Evolutionary conservation across 2,888 invertebrate species (phyloP).

Genomic region (Troides helena): DNA sequence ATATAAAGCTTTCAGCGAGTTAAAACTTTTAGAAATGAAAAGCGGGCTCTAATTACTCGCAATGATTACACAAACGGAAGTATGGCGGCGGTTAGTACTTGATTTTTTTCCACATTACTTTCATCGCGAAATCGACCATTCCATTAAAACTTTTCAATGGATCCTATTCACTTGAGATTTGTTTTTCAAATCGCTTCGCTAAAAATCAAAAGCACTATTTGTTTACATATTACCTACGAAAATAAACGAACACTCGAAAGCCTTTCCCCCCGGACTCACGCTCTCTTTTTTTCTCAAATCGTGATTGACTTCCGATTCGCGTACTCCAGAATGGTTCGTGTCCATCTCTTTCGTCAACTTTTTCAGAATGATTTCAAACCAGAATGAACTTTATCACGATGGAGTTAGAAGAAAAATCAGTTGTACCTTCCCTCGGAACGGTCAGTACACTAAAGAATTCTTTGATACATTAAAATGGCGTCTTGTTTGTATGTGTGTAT

Average conservation of each 20-base stretch:
- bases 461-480: conserved; percentile 4
- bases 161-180: conserved; percentile 15
- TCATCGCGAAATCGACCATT: conserved; percentile 12
- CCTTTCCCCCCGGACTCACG: conserved; percentile 39
- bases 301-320: conserved; percentile 68
- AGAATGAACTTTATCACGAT: conserved; percentile 39
- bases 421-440: background rate
- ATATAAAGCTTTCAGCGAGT: background rate
- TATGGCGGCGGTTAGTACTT: background rate
- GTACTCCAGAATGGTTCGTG: conserved; percentile 52
- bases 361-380: conserved; percentile 37
- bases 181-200: conserved; percentile 9
- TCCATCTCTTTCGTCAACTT: conserved; percentile 51
- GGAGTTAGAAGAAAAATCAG: background rate
- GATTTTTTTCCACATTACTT: background rate
- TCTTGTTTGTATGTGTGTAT: background rate
- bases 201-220: conserved; percentile 20
- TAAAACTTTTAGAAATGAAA: background rate
- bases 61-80: background rate
- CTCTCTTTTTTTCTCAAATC: conserved; percentile 43
- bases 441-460: conserved; percentile 4
- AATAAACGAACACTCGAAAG: conserved; percentile 40
- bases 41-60: background rate
- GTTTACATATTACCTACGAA: conserved; percentile 28
- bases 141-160: conserved; percentile 25